Evolutionary conservation across 2,113 vertebrate genomes (phyloP), one percentile per base, ranked within the genome.

Genomic region (Centropus unirufus): DNA sequence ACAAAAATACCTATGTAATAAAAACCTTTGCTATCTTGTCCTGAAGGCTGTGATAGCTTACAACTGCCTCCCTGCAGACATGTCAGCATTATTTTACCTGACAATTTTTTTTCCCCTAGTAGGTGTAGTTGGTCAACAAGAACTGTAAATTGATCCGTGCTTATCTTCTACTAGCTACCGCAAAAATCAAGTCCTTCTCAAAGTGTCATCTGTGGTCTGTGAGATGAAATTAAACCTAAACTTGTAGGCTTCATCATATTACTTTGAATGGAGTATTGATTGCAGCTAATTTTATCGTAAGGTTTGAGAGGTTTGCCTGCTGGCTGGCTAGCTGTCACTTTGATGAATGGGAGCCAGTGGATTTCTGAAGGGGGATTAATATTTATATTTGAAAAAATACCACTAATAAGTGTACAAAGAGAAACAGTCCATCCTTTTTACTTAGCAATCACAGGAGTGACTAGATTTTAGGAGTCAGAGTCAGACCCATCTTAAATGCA

Each of bases 301-400:
- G 4, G 44, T 94, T 93, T 81, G 83, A 92, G 66, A 95, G 40
- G 81, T 63, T 89, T 70, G 52, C 73, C 87, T 55, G 58, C 90
- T 95, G 12, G 62, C 91, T 94, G 77, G 77, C 87, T 81, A 78
- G 92, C 76, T 93, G 94, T 95, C 95, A 95, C 76, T 94, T 89
- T 96, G 95, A 96, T 21, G 91, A 95, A 97, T 93, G 91, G 80
- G 59, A 95, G 66, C 66, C 68, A 40, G 70, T 3, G 8, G 76
- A 39, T 79, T 83, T 77, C 69, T 87, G 70, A 93, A 92, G 52
- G 16, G 47, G n/a, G 42, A 75, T 40, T 80, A 70, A 59, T 92
- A 96, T 61, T 92, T 87, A 44, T 78, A 80, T 89, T 34, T 91
- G 84, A 92, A 62, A 83, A 85, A 86, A 84, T 67, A 92, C 59